Percentiles rank a stretch among this genome's conserved stretches.
Evolutionary conservation across 2,797 vertebrate species (phyloP).

Genomic region (Hippopotamyrus pictus): DNA sequence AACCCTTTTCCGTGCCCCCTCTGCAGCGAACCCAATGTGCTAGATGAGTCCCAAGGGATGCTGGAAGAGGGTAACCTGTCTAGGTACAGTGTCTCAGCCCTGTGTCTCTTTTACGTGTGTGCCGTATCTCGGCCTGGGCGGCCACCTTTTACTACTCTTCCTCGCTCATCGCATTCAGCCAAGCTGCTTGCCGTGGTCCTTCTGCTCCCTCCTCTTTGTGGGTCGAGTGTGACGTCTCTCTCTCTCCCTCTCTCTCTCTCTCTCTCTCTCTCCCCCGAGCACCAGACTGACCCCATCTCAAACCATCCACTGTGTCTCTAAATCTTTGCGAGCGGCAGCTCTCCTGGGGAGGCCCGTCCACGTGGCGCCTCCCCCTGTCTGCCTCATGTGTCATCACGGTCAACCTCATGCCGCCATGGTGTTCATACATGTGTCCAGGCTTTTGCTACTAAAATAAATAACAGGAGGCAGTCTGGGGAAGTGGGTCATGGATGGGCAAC

Average conservation of each 20-base stretch:
- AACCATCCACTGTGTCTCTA: slow-evolving; percentile 53
- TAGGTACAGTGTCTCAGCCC: slow-evolving; percentile 91
- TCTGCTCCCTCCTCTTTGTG: slow-evolving; percentile 35
- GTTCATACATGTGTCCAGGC: slow-evolving; percentile 67
- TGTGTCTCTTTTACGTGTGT: slow-evolving; percentile 60
- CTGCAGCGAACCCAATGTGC: slow-evolving; percentile 99
- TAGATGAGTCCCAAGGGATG: slow-evolving; percentile 99
- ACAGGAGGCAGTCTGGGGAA: slow-evolving; percentile 59
- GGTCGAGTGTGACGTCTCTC: slow-evolving; percentile 41
- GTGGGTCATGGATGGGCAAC: slow-evolving; percentile 22
- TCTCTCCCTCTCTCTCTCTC: background rate
- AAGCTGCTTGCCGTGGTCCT: slow-evolving; percentile 56
- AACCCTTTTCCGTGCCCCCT: slow-evolving; percentile 80
- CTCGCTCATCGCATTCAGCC: slow-evolving; percentile 59
- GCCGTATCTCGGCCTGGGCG: slow-evolving; percentile 40
- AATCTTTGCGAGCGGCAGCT: slow-evolving; percentile 13
- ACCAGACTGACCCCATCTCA: slow-evolving; percentile 59
- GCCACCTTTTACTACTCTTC: slow-evolving; percentile 50
- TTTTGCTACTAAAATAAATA: slow-evolving; percentile 50
- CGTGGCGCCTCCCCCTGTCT: slow-evolving; percentile 45
- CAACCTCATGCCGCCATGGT: slow-evolving; percentile 58
- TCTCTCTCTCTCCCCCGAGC: slow-evolving; percentile 28
- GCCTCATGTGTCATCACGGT: slow-evolving; percentile 33
- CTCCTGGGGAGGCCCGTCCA: slow-evolving; percentile 22
- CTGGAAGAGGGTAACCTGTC: slow-evolving; percentile 98